Percentiles rank a stretch among this genome's conserved stretches.
Conservation (phyloP, 2,113 vertebrate genomes). For the Delphinapterus leucas region DNA sequence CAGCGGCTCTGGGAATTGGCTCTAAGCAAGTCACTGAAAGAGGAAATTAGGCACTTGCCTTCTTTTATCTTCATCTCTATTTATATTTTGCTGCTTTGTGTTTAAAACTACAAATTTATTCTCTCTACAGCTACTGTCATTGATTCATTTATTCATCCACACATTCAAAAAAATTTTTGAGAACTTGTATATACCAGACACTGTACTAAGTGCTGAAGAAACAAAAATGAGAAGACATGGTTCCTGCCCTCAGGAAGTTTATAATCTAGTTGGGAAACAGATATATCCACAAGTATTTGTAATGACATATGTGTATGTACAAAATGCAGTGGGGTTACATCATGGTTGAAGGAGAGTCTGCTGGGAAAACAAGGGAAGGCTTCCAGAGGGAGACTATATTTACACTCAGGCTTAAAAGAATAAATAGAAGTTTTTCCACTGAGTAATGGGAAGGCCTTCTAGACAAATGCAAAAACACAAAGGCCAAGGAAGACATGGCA, state of each 20-base stretch:
- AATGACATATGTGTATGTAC: background rate
- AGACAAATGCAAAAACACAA: background rate
- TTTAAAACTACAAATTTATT: constrained; percentile 16
- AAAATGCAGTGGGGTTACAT: background rate
- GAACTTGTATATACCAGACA: background rate
- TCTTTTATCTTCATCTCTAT: background rate
- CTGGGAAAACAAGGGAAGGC: background rate
- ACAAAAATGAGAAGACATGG: background rate
- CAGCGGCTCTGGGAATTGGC: background rate
- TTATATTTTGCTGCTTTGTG: background rate
- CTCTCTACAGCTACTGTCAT: background rate
- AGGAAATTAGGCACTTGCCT: background rate
- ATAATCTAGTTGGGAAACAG: background rate
- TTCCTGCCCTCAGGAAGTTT: background rate
- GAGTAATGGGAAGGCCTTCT: background rate
- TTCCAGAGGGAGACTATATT: background rate
- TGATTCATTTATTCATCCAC: background rate
- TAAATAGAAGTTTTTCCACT: background rate
- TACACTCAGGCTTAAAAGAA: background rate
- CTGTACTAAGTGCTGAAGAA: background rate
- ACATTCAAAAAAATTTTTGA: background rate
- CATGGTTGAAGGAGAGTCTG: background rate
- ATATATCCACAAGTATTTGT: background rate
- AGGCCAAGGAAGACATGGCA: background rate
- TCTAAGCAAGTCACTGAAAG: background rate